Conservation (phyloP, 2,888 invertebrate genomes). For the Polyommatus iphigenia region DNA sequence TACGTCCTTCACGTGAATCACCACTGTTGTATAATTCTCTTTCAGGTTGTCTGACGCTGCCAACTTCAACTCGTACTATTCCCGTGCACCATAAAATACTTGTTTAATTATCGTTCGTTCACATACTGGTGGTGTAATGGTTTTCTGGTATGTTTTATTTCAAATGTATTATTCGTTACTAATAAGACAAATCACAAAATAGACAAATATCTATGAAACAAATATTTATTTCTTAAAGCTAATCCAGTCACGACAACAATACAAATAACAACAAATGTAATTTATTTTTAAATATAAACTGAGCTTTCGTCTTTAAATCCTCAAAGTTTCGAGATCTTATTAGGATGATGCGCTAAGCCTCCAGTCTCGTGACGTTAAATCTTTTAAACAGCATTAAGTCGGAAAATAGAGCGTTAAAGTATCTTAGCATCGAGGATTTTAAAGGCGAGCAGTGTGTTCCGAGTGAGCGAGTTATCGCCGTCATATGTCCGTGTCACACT, state of each 20-base stretch:
- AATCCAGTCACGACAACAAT: background rate
- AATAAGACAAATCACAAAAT: background rate
- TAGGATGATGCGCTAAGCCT: slow-evolving; percentile 15
- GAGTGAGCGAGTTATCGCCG: slow-evolving; percentile 66
- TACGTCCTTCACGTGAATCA: slow-evolving; percentile 98
- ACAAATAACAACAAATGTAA: slow-evolving; percentile 15
- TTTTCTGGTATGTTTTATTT: background rate
- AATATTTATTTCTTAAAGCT: background rate
- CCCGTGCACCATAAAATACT: slow-evolving; percentile 47
- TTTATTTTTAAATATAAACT: background rate
- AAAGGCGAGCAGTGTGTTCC: slow-evolving; percentile 46
- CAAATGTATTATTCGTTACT: background rate
- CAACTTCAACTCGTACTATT: slow-evolving; percentile 94
- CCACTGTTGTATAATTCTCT: slow-evolving; percentile 98
- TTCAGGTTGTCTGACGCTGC: slow-evolving; percentile 98
- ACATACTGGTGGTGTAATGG: too few species aligned
- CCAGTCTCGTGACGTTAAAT: slow-evolving; percentile 26
- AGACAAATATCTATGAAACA: background rate
- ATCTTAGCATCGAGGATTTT: slow-evolving; percentile 35
- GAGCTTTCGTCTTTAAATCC: slow-evolving; percentile 2
- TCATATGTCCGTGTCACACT: slow-evolving; percentile 72
- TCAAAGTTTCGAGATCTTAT: slow-evolving; percentile 20
- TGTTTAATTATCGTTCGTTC: slow-evolving; percentile 16
- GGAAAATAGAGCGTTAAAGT: slow-evolving; percentile 29
- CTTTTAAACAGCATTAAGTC: slow-evolving; percentile 29